Base-by-base conservation (phyloP, 2,113 vertebrate genomes). In the Perca flavescens region DNA sequence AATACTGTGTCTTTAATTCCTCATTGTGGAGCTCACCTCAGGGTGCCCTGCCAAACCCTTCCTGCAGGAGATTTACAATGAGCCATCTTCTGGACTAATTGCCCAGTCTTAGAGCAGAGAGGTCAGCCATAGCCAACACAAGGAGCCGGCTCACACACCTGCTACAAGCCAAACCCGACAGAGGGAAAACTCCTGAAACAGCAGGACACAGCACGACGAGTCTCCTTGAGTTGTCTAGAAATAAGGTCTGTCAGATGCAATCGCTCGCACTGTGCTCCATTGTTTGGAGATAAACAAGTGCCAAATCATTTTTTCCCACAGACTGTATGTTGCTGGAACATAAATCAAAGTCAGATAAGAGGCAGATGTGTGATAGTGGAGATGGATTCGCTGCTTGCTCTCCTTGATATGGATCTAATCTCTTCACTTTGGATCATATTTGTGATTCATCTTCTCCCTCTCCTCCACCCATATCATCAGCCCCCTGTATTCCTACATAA, bases 51-150 rank as follows among this genome's bases (percentile, higher is more conserved):
- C 88, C 90, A 93, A 93, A 85, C 88, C 83, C 58, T 85, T 77
- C 82, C 89, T 21, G 58, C 75, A 28, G 79, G 82, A 94, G 93
- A 95, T 95, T 94, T 95, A 94, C 84, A 79, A 90, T 86, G 86
- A 67, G 87, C 86, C 94, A 94, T 95, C 94, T 93, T 94, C 85
- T 84, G 88, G 83, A 90, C 93, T 94, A 95, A 95, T 95, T 95
- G 93, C 87, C 68, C 80, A 25, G 77, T 61, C 67, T 63, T 60
- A 53, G 90, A 64, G 87, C 80, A 69, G 78, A 3, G 88, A 91
- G 93, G 94, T 95, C 94, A 94, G 88, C 82, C 84, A 53, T 75
- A 71, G 87, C 79, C 78, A 54, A 79, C 63, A 50, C 28, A 4
- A 56, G 52, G 67, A 83, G 80, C 66, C 28, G 8, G 64, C 62